A percentile compares a stretch with the other conserved stretches of the same genome.
Evolutionary conservation across 2,888 invertebrate genomes (phyloP).

Genomic region (Sipha maydis): DNA sequence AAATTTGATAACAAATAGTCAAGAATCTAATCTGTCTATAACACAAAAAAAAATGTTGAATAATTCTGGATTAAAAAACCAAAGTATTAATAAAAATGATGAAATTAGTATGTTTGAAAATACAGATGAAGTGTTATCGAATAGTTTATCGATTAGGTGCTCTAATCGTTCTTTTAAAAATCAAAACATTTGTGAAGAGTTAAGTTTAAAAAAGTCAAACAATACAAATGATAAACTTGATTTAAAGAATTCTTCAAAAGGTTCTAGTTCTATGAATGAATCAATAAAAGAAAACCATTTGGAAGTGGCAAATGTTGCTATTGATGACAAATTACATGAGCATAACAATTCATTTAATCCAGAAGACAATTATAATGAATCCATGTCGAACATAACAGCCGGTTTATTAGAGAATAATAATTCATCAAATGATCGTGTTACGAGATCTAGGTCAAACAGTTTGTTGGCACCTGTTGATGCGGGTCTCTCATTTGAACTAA

Average conservation of each 20-base stretch:
- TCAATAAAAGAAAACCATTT: background rate
- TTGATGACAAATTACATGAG: too few relatives aligned
- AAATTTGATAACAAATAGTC: slow-evolving; percentile 36
- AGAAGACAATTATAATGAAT: background rate
- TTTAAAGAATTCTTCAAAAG: background rate
- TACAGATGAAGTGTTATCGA: background rate
- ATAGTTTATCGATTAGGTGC: background rate
- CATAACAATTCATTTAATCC: background rate
- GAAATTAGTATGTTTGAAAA: slow-evolving; percentile 23
- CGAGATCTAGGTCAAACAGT: background rate
- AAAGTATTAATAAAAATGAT: background rate
- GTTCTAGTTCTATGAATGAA: background rate
- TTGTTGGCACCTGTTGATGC: background rate
- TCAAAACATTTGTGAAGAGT: background rate
- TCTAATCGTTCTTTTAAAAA: background rate
- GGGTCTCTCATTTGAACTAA: background rate
- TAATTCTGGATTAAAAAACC: background rate
- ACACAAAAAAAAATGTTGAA: background rate
- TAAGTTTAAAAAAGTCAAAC: background rate
- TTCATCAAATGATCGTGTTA: background rate
- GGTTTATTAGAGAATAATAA: background rate
- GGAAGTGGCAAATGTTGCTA: too few relatives aligned
- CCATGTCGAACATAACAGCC: background rate
- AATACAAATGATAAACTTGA: background rate
- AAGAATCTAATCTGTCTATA: slow-evolving; percentile 3